Base-by-base conservation (phyloP, 2,888 invertebrate genomes). In the Drosophila acutilabella region DNA sequence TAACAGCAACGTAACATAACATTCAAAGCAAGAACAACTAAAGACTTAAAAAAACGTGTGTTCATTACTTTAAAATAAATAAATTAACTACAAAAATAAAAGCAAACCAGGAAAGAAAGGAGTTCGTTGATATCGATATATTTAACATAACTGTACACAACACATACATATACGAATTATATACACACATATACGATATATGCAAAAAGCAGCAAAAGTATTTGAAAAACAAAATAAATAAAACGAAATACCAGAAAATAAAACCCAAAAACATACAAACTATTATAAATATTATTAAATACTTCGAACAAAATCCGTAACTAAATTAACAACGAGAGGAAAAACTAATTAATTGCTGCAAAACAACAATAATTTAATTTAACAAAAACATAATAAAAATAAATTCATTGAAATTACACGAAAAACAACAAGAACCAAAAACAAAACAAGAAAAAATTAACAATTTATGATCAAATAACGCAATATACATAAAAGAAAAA, bases 61-160 rank as follows among this genome's bases (percentile, higher is more conserved):
- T 85, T 85, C 85, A 85, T 85, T 89, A 89, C 87, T 79, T 87
- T 89, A 83, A 87, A 69, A 54, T 64, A 83, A 64, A 58, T 64
- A 67, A 53, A 52, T 41, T 64, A 50, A 54, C 60, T 14, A 48
- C 47, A 59, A 51, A 59, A 51, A 6, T 7, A 74, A 64, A 52
- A 65, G 59, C 13, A 10, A 67, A 41, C 56, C 54, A 59, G 23
- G 51, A 59, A 13, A 56, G 59, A 42, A 16, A 33, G 30, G 48
- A 50, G n/a, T 20, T 14, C 33, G 20, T 20, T 8, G 20, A 58
- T 44, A 59, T 65, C 11, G 36, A 36, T 30, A 30, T 30, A 30
- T 30, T 8, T 30, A 62, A 60, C 41, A 48, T 20, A 57, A 66
- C n/a, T n/a, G 40, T 60, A 59, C 44, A 58, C 36, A 62, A 58